phyloP scores from a whole-genome alignment of 1,140 invertebrate species.

The Brachionus plicatilis region DNA sequence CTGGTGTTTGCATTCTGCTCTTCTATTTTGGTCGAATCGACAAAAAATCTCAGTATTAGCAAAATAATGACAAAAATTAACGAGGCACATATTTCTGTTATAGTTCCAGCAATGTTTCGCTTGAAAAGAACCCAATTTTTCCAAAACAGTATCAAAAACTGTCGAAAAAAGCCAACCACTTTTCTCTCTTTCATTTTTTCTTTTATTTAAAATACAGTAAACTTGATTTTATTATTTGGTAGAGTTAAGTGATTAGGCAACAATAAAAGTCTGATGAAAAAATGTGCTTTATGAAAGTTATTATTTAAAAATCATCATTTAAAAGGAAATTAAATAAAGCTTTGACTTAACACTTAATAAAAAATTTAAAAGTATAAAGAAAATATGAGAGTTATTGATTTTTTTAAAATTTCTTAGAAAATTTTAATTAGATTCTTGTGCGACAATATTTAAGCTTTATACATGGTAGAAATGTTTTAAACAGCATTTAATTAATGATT shows the following conservation, averaged over 20 bases:
- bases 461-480: background rate
- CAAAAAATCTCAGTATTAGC: slow-evolving; percentile 11
- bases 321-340: background rate
- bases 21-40: slow-evolving; percentile 7
- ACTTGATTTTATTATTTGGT: background rate
- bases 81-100: background rate
- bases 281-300: background rate
- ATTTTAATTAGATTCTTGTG: background rate
- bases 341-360: background rate
- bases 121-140: slow-evolving; percentile 34
- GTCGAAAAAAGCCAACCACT: slow-evolving; percentile 26
- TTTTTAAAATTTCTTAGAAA: background rate
- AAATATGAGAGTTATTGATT: background rate
- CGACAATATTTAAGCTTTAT: background rate
- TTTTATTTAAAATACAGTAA: background rate
- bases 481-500: background rate
- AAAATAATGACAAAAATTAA: slow-evolving; percentile 30
- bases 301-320: background rate
- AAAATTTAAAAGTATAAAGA: background rate
- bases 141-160: slow-evolving; percentile 28
- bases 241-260: background rate
- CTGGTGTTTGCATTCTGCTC: background rate
- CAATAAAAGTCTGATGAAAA: background rate
- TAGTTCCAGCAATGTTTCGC: background rate
- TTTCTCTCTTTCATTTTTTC: slow-evolving; percentile 28